Percentiles rank a stretch among this genome's conserved stretches.
phyloP scores from a whole-genome alignment of 2,113 vertebrate species.

The Helogale parvula region DNA sequence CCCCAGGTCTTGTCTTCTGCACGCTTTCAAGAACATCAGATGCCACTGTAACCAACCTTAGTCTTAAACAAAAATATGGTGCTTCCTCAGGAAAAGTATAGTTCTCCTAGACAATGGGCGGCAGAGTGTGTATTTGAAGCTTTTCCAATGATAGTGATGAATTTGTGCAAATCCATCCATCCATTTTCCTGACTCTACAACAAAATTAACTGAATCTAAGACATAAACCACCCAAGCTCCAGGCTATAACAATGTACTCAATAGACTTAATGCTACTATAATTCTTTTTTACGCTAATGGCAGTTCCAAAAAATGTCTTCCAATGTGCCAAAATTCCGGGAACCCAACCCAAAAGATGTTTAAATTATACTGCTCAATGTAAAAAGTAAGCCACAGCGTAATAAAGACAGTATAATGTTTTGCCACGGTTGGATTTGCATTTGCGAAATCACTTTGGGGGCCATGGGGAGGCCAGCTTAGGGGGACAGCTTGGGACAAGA shows the following conservation, averaged over 20 bases:
- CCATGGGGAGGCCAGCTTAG: background rate
- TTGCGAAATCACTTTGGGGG: background rate
- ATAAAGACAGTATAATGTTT: background rate
- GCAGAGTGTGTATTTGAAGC: background rate
- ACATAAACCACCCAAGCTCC: background rate
- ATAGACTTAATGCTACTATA: background rate
- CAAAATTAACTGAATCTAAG: background rate
- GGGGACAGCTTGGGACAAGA: background rate
- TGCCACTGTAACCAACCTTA: background rate
- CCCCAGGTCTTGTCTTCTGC: background rate
- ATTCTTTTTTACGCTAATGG: background rate
- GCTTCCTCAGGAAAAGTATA: background rate
- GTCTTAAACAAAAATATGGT: conserved; percentile 25
- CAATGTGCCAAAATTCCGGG: background rate
- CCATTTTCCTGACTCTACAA: background rate
- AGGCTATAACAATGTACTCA: background rate
- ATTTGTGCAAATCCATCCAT: background rate
- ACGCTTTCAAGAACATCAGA: background rate
- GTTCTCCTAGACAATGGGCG: background rate
- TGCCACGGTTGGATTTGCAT: background rate
- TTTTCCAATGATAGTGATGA: background rate
- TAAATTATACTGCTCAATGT: background rate
- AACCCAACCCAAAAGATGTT: conserved; percentile 14
- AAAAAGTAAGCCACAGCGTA: background rate
- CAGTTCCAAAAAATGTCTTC: background rate